Evolutionary conservation across 1,140 invertebrate species (phyloP).

Genomic region (Maniola jurtina): DNA sequence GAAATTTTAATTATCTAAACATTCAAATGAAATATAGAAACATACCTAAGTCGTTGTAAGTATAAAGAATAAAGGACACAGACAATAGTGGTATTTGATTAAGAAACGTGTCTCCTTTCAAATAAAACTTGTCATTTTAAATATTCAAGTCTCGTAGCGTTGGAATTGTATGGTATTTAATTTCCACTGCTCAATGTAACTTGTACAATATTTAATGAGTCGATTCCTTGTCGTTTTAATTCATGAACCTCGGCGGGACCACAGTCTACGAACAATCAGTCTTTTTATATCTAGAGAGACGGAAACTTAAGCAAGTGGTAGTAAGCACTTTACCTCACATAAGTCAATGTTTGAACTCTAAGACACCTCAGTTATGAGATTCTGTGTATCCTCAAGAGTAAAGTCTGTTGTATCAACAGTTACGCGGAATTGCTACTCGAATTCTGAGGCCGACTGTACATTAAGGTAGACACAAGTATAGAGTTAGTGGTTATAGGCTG

Average conservation of each 20-base stretch:
- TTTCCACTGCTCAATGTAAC: conserved; percentile 1
- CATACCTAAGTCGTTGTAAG: too few relatives aligned
- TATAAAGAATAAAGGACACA: too few relatives aligned
- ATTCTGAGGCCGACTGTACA: too few relatives aligned
- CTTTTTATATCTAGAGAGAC: not conserved
- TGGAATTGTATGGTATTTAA: conserved; percentile 1
- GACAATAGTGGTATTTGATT: not conserved
- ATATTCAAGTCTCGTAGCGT: not conserved
- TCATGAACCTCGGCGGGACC: not conserved
- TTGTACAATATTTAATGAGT: conserved; percentile 5
- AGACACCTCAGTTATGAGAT: too few relatives aligned
- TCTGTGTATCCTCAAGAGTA: too few relatives aligned
- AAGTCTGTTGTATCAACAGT: too few relatives aligned
- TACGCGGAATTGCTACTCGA: too few relatives aligned
- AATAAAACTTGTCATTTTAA: not conserved
- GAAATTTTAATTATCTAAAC: too few relatives aligned
- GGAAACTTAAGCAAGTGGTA: not conserved
- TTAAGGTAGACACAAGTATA: not conserved
- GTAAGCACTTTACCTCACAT: too few relatives aligned
- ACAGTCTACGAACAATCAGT: conserved; percentile 1
- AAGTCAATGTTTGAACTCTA: too few relatives aligned
- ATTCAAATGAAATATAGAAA: too few relatives aligned
- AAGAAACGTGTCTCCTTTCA: not conserved
- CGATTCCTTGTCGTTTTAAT: conserved; percentile 5
- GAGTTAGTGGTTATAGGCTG: not conserved